A percentile compares a stretch with the other conserved stretches of the same genome.
Evolutionary conservation across 2,797 vertebrate species (phyloP).

Genomic region (Spatula clypeata): DNA sequence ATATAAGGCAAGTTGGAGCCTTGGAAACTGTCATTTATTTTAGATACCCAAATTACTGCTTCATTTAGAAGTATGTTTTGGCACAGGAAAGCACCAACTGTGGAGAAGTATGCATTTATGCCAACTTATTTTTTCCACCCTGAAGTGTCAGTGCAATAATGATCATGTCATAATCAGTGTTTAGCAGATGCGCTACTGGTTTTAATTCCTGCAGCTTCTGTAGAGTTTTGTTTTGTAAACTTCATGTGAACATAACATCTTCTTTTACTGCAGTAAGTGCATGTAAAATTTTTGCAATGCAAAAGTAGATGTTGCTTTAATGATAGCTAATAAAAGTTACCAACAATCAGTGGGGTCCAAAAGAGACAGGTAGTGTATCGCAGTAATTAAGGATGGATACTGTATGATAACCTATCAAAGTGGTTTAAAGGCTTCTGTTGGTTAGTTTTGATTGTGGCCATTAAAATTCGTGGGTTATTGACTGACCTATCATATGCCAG

Average conservation of each 20-base stretch:
- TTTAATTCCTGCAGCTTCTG: slow-evolving; percentile 9
- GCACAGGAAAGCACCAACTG: slow-evolving; percentile 16
- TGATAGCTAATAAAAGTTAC: not conserved
- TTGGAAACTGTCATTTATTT: slow-evolving; percentile 43
- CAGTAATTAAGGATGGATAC: not conserved
- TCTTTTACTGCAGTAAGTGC: not conserved
- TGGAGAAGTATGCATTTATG: not conserved
- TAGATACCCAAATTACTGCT: slow-evolving; percentile 13
- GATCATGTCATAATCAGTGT: not conserved
- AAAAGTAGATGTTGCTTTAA: not conserved
- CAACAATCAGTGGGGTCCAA: not conserved
- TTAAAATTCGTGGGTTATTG: not conserved
- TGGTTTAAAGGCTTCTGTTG: not conserved
- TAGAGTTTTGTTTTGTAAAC: not conserved
- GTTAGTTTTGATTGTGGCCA: not conserved
- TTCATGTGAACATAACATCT: not conserved
- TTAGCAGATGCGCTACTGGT: slow-evolving; percentile 8
- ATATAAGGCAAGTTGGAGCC: not conserved
- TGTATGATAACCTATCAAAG: not conserved
- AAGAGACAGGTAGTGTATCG: not conserved
- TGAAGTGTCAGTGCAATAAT: not conserved
- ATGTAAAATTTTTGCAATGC: not conserved
- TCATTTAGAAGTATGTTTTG: slow-evolving; percentile 38
- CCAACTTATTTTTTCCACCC: not conserved
- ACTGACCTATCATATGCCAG: not conserved